These are phyloP conservation scores for Zelostemma sp. DNA, from an alignment of 1,140 invertebrate genomes.

Conservation along the genomic window DNA sequence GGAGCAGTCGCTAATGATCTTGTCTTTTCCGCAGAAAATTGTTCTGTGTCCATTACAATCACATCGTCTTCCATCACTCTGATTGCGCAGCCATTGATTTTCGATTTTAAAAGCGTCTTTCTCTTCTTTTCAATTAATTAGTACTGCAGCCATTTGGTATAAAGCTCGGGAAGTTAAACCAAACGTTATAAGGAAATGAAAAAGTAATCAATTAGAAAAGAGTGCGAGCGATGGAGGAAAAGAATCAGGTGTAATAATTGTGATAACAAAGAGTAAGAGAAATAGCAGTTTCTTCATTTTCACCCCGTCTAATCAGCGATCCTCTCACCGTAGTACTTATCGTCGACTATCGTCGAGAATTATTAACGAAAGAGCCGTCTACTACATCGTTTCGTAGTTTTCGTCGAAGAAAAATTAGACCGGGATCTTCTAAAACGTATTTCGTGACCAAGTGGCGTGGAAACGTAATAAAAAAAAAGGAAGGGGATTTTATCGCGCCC, in stretches of 20 bases:
- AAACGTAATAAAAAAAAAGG: not conserved
- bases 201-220: too few species aligned
- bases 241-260: not conserved
- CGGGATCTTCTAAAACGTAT: not conserved
- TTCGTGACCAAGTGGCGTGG: constrained; percentile 1
- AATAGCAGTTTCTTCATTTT: not conserved
- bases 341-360: constrained; percentile 2
- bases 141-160: too few species aligned
- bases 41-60: too few species aligned
- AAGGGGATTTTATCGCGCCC: not conserved
- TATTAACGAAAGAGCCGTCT: constrained; percentile 3
- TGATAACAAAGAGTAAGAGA: not conserved
- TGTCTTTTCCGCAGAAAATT: constrained; percentile 3
- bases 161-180: too few species aligned
- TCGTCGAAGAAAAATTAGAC: constrained; percentile 1
- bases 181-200: too few species aligned
- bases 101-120: too few species aligned
- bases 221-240: too few species aligned
- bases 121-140: too few species aligned
- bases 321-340: not conserved
- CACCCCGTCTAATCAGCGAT: not conserved
- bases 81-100: too few species aligned
- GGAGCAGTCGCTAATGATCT: constrained; percentile 11
- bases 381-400: not conserved
- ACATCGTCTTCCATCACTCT: too few species aligned